Base-by-base conservation (phyloP, 2,888 invertebrate species). In the Ophioninae sp. region DNA sequence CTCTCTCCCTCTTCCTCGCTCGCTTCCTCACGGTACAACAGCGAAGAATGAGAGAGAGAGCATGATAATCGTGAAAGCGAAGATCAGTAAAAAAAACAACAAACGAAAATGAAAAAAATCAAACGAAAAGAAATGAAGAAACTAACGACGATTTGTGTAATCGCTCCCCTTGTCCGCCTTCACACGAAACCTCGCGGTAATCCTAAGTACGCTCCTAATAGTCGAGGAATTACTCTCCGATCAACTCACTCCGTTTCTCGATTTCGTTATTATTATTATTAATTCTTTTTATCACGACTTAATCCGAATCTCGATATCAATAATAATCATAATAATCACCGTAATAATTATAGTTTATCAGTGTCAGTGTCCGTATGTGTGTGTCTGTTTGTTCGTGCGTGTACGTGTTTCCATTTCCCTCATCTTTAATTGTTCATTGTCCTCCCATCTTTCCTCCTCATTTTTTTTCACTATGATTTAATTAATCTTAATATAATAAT, bases 401-500 rank as follows among this genome's bases (percentile, higher is more conserved):
- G 79, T 77, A 79, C 85, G 41, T 74, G 37, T 44, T 41, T 85
- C 23, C 68, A 20, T 20, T 39, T 75, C 85, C 78, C 61, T 82
- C 81, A 64, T 63, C 71, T 75, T 86, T 88, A 88, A 89, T 89
- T 88, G 89, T 91, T 30, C 90, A 88, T 87, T 90, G 87, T 87
- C 87, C 86, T 89, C 87, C 75, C 37, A 76, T 77, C 73, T 79
- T 30, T 30, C 30, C 30, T 30, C 3, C 3, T 2, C 30, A 2
- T 74, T 78, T 82, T 83, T 72, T 84, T 82, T 81, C 78, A 72
- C 84, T 90, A 91, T 88, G 88, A 88, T 91, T 79, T 90, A 91
- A 90, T 91, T 91, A 91, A 90, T 92, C 90, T 90, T 92, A 91
- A 91, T 92, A 90, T 91, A 90, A 91, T 92, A 91, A 91, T 91